Conservation (phyloP, 2,888 invertebrate species). For the Noctuana brunneofusca region DNA sequence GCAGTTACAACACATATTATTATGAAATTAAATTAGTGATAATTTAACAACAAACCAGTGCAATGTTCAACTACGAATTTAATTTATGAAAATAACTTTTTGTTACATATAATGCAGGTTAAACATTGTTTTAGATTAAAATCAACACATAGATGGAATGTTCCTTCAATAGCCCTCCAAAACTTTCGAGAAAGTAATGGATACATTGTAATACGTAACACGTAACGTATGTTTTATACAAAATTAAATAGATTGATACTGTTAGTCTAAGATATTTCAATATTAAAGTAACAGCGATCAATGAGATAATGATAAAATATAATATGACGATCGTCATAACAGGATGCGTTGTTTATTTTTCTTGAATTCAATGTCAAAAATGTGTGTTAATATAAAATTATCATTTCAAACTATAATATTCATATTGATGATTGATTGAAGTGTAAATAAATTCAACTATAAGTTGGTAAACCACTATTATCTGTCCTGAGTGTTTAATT, state of each 20-base stretch:
- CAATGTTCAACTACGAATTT: constrained; percentile 9
- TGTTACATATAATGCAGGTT: constrained; percentile 1
- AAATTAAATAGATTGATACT: neutral
- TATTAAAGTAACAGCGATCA: neutral
- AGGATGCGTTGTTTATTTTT: neutral
- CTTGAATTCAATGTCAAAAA: too few species aligned
- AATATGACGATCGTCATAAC: neutral
- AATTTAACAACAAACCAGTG: constrained; percentile 30
- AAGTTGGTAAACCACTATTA: too few species aligned
- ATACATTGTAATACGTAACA: neutral
- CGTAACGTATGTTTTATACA: neutral
- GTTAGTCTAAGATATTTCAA: neutral
- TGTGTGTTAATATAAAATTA: too few species aligned
- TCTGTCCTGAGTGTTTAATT: too few species aligned
- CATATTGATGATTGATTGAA: too few species aligned
- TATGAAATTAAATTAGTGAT: constrained; percentile 24
- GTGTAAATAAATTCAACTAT: too few species aligned
- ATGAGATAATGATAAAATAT: neutral
- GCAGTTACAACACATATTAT: constrained; percentile 25
- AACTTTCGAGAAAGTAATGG: neutral
- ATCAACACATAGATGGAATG: constrained; percentile 35
- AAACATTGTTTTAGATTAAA: constrained; percentile 29
- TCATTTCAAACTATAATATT: too few species aligned
- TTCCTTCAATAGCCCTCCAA: constrained; percentile 15
- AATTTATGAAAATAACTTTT: neutral